Evolutionary conservation across 2,888 invertebrate species (phyloP).

Genomic region (Papilio gigon): DNA sequence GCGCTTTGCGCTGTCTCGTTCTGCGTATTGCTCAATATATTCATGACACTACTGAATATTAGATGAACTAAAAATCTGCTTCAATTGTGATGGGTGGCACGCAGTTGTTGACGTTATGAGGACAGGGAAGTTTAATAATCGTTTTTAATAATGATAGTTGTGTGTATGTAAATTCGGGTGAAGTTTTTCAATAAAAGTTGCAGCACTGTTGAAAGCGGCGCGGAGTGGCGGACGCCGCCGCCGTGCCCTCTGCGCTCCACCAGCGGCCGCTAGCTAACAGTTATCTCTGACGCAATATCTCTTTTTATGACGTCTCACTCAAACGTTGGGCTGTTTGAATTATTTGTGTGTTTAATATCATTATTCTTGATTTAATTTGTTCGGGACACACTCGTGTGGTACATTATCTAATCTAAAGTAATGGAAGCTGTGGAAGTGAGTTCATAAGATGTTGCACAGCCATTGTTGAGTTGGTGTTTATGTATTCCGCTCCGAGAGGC

Average conservation of each 20-base stretch:
- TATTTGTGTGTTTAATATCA: too few species aligned
- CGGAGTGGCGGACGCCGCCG: slow-evolving; percentile 49
- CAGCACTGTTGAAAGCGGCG: slow-evolving; percentile 57
- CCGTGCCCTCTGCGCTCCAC: slow-evolving; percentile 47
- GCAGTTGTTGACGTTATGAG: not conserved
- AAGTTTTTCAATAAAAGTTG: slow-evolving; percentile 81
- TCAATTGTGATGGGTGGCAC: too few species aligned
- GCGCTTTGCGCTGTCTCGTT: not conserved
- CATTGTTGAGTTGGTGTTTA: slow-evolving; percentile 23
- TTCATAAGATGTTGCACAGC: not conserved
- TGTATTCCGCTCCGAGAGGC: slow-evolving; percentile 38
- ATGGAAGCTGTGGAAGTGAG: not conserved
- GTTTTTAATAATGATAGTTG: slow-evolving; percentile 76
- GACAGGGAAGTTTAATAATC: slow-evolving; percentile 59
- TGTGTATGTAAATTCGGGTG: slow-evolving; percentile 75
- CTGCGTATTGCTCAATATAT: not conserved
- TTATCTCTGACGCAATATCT: slow-evolving; percentile 32
- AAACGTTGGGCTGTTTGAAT: not conserved
- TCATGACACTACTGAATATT: not conserved
- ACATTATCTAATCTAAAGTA: not conserved
- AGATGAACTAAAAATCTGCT: not conserved
- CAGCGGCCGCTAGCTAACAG: slow-evolving; percentile 21
- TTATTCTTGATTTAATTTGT: too few species aligned
- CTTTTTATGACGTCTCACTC: not conserved
- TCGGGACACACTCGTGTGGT: too few species aligned